Evolutionary conservation across 2,888 invertebrate species (phyloP).

Genomic region (Lasioglossum malachurum): DNA sequence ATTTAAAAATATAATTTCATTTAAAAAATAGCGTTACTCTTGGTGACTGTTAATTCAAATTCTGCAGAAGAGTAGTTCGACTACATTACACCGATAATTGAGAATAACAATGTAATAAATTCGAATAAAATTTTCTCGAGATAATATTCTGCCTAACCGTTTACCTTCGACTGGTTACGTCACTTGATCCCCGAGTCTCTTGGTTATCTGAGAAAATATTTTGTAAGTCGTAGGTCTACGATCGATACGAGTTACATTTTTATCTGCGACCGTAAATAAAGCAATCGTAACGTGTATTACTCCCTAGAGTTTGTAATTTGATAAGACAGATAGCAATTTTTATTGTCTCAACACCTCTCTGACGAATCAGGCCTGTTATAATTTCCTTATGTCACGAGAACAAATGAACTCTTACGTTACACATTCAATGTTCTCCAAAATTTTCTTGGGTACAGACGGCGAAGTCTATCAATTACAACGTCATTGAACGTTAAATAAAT

Average conservation of each 20-base stretch:
- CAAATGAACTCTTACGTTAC: background rate
- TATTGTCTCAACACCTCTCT: background rate
- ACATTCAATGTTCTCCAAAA: background rate
- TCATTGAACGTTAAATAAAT: too few relatives aligned
- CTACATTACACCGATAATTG: background rate
- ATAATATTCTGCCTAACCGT: background rate
- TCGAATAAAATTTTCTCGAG: background rate
- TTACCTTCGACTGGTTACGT: background rate
- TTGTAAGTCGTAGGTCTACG: conserved; percentile 28
- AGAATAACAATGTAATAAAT: background rate
- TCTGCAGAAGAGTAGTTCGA: background rate
- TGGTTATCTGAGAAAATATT: conserved; percentile 30
- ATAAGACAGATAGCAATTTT: background rate
- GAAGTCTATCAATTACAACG: background rate
- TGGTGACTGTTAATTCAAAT: too few relatives aligned
- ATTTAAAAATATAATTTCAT: too few relatives aligned
- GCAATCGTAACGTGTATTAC: background rate
- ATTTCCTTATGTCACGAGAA: background rate
- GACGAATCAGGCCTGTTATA: background rate
- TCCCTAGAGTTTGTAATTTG: background rate
- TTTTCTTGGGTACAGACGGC: background rate
- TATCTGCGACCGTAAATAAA: conserved; percentile 16
- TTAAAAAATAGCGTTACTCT: too few relatives aligned
- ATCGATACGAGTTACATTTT: conserved; percentile 30
- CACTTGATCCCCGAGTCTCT: background rate